Base-by-base conservation (phyloP, 2,797 vertebrate species). In the Poecile montanus region DNA sequence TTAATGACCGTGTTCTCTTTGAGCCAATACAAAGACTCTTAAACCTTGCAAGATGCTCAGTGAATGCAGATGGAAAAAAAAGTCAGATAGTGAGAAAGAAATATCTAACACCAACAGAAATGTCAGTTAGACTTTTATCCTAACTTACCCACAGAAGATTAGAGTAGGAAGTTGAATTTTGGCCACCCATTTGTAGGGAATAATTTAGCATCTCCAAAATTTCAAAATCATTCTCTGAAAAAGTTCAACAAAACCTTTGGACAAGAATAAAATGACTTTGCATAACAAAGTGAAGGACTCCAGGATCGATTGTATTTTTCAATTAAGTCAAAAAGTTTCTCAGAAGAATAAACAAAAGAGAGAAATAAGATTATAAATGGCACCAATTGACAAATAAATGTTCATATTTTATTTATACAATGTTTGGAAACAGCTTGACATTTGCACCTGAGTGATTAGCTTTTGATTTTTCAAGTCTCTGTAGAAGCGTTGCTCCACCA, bases 401-500 rank as follows among this genome's bases (percentile, higher is more conserved):
- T 63, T 85, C 2, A 1, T 63, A 47, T 62, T 89, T 85, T 23
- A 15, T 63, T 75, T 78, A 32, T 70, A 76, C 79, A 92, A 36
- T 27, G 29, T 84, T 54, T 22, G n/a, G n/a, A 63, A 72, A 68
- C 26, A 27, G 6, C 25, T 51, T 76, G 70, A 60, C 16, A 18
- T 70, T 81, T 58, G 19, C 22, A 32, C 6, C 17, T 9, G 3
- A 54, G 14, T 16, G 7, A 78, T 73, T 16, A 88, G 5, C 40
- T 92, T 90, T 53, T 2, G 2, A 8, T 47, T 74, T 73, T 93
- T 85, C 60, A 42, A 7, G 38, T 50, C 19, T 73, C 45, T 4
- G 1, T n/a, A 62, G 38, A 3, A 53, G 48, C 30, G 30, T 26
- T 2, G 1, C 2, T 11, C 29, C 11, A 56, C 47, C 22, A 17